phyloP scores from a whole-genome alignment of 2,113 vertebrate genomes.

The Ptilonorhynchus violaceus region DNA sequence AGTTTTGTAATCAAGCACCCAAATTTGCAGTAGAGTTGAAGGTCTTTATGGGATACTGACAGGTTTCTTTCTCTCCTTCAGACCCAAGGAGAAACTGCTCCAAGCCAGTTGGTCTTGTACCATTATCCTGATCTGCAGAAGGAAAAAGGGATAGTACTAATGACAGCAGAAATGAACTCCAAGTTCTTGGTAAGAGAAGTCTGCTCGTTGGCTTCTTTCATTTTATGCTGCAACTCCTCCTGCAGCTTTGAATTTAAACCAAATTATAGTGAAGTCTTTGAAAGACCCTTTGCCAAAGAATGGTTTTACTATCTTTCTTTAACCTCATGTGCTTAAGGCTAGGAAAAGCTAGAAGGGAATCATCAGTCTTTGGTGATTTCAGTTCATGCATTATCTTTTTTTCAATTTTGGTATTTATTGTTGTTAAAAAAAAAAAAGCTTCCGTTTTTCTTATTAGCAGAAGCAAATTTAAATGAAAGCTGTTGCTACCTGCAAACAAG shows the following conservation, averaged over 20 bases:
- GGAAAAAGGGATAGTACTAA: conserved; percentile 90
- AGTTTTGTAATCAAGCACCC: background rate
- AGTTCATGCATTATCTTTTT: background rate
- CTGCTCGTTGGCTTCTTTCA: background rate
- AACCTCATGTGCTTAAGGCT: background rate
- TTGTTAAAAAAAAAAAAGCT: background rate
- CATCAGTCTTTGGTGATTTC: background rate
- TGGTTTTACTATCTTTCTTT: background rate
- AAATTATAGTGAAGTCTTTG: background rate
- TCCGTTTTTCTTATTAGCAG: background rate
- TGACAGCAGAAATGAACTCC: conserved; percentile 92
- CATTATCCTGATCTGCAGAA: conserved; percentile 91
- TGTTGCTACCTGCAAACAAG: background rate
- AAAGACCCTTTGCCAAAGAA: background rate
- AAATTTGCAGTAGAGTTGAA: background rate
- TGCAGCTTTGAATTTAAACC: background rate
- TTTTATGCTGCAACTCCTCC: background rate
- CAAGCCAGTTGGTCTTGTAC: conserved; percentile 91
- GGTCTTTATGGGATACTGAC: background rate
- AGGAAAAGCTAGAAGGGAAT: background rate
- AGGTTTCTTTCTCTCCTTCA: conserved; percentile 50
- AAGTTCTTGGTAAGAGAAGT: conserved; percentile 83
- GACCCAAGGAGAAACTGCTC: conserved; percentile 84
- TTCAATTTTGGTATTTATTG: background rate
- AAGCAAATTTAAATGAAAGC: background rate